These are phyloP conservation scores for Rhopalosiphum padi DNA, from an alignment of 1,140 invertebrate genomes.

Conservation along the genomic window DNA sequence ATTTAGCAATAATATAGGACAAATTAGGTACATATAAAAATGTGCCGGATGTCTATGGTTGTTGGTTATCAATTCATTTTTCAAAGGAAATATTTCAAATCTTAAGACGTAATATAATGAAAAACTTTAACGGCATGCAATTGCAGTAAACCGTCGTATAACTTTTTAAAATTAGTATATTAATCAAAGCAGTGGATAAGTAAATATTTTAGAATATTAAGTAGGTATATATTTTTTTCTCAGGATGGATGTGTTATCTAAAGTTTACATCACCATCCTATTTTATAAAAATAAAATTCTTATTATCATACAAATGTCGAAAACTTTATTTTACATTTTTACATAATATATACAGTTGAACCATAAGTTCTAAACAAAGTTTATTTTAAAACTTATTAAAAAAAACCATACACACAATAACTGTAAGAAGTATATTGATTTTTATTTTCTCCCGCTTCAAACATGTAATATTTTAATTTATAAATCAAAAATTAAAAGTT, in stretches of 20 bases:
- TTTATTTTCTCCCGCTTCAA: not conserved
- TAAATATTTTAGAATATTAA: conserved; percentile 7
- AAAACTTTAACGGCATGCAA: not conserved
- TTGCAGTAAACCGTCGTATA: not conserved
- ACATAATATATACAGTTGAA: not conserved
- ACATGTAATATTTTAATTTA: not conserved
- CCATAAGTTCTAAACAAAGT: not conserved
- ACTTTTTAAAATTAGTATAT: conserved; percentile 5
- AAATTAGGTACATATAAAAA: not conserved
- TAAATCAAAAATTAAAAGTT: not conserved
- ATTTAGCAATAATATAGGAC: not conserved
- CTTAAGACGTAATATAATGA: not conserved
- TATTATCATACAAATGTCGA: not conserved
- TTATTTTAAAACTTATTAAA: not conserved
- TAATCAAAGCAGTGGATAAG: not conserved
- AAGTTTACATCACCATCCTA: not conserved
- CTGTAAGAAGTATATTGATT: not conserved
- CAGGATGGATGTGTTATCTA: not conserved
- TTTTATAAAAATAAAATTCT: conserved; percentile 1
- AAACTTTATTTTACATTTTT: conserved; percentile 20
- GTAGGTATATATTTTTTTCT: not conserved
- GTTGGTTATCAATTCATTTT: not conserved
- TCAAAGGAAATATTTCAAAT: not conserved
- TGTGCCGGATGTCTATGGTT: not conserved
- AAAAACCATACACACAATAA: not conserved